phyloP scores from a whole-genome alignment of 2,888 invertebrate genomes.

The Nephrotoma guestfalica region DNA sequence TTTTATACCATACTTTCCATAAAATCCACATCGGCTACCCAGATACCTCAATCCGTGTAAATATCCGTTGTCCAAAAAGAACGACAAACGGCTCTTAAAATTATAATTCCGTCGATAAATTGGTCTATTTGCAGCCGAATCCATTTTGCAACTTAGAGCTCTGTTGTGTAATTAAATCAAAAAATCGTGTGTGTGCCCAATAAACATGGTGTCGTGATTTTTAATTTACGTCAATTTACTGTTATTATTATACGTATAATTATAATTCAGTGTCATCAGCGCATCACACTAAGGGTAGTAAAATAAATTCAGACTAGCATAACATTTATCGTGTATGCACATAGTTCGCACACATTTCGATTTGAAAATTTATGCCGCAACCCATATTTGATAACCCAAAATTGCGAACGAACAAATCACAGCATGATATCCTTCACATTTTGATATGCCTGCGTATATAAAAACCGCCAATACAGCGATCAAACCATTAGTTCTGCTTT shows the following conservation, averaged over 20 bases:
- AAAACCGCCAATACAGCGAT: background rate
- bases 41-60: conserved; percentile 11
- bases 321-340: background rate
- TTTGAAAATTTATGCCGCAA: background rate
- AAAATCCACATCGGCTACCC: conserved; percentile 5
- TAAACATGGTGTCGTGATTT: background rate
- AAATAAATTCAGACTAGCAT: background rate
- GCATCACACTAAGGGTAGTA: background rate
- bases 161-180: background rate
- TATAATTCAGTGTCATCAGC: background rate
- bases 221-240: background rate
- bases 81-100: conserved; percentile 5
- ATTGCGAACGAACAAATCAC: background rate
- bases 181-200: background rate
- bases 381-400: background rate
- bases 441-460: background rate
- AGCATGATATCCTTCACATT: background rate
- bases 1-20: conserved; percentile 7
- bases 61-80: conserved; percentile 10
- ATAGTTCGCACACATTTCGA: background rate
- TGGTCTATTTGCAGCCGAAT: background rate
- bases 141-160: background rate
- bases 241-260: background rate
- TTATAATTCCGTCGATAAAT: background rate
- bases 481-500: background rate